These are phyloP conservation scores for Myocastor coypus DNA, from an alignment of 2,113 vertebrate species.

Conservation along the genomic window DNA sequence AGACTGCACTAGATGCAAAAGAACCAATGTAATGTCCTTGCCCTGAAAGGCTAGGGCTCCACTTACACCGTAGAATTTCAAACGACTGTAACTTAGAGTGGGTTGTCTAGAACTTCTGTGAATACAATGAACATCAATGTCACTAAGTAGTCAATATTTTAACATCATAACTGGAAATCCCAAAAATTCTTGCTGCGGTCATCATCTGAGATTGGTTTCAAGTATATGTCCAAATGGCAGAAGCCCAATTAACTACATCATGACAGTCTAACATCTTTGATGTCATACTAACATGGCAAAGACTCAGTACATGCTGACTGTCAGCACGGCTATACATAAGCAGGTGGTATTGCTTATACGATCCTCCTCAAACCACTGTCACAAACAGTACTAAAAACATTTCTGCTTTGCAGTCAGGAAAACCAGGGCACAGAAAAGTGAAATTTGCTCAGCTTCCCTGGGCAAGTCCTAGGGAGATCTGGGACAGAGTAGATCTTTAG, in stretches of 20 bases:
- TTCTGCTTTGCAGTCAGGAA: background rate
- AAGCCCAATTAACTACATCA: background rate
- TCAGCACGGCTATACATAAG: background rate
- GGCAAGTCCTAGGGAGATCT: background rate
- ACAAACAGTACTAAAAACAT: background rate
- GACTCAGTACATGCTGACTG: background rate
- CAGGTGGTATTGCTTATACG: background rate
- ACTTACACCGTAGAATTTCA: constrained; percentile 4
- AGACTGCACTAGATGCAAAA: background rate
- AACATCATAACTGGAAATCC: constrained; percentile 21
- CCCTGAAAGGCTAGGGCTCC: background rate
- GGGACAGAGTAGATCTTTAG: constrained; percentile 6
- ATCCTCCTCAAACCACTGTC: background rate
- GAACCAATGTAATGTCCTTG: background rate
- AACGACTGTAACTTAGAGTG: background rate
- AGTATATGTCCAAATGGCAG: background rate
- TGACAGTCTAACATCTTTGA: background rate
- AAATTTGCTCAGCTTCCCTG: background rate
- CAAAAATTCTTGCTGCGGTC: background rate
- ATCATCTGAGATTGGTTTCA: background rate
- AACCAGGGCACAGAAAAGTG: background rate
- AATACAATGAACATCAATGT: background rate
- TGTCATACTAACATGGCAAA: background rate
- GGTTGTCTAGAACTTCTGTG: background rate
- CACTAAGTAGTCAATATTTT: constrained; percentile 12